Evolutionary conservation across 2,113 vertebrate genomes (phyloP).

Genomic region (Todiramphus saurophagus): DNA sequence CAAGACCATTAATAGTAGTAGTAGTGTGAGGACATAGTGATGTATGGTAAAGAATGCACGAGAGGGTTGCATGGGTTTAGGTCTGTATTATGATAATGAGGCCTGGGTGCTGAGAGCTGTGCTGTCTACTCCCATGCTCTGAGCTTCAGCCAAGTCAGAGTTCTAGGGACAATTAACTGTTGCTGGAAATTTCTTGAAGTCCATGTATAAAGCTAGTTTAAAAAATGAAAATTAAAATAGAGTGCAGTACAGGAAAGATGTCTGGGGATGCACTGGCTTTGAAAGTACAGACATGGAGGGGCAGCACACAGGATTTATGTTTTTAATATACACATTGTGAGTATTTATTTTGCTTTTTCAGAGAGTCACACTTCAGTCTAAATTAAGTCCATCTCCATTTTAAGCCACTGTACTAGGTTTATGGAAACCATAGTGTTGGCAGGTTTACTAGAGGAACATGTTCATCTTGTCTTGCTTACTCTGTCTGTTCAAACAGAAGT

Average conservation of each 20-base stretch:
- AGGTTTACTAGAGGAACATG: not conserved
- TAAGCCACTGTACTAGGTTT: not conserved
- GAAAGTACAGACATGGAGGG: not conserved
- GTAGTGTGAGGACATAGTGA: fast-evolving
- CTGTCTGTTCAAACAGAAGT: not conserved
- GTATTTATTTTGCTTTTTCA: not conserved
- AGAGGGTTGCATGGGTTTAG: not conserved
- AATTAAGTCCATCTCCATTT: not conserved
- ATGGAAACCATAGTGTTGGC: not conserved
- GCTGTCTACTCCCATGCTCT: not conserved
- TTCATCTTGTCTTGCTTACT: not conserved
- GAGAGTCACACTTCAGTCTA: not conserved
- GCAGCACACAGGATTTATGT: not conserved
- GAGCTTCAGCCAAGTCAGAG: constrained; percentile 8
- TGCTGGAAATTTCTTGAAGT: not conserved
- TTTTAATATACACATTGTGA: not conserved
- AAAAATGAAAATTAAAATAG: not conserved
- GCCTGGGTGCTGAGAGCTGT: not conserved
- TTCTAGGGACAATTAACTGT: constrained; percentile 29
- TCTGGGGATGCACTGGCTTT: not conserved
- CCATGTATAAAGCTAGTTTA: not conserved
- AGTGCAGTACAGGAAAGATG: not conserved
- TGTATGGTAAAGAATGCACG: not conserved
- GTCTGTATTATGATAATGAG: not conserved
- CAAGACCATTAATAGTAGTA: not conserved